Percentiles rank a stretch among this genome's conserved stretches.
phyloP scores from a whole-genome alignment of 2,888 invertebrate genomes.

The Cinara cedri region DNA sequence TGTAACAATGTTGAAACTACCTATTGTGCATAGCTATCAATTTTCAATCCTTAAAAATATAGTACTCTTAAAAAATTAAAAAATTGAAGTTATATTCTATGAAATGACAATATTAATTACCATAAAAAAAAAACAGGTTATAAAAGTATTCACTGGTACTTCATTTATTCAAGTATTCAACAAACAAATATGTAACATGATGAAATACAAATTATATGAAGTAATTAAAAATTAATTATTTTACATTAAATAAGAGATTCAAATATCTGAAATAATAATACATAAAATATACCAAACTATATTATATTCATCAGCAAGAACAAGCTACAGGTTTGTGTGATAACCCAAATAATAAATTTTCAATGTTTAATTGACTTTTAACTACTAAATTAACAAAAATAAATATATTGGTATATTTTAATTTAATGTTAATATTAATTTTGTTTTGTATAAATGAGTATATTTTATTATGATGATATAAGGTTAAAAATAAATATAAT shows the following conservation, averaged over 20 bases:
- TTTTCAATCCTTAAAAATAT: too few species aligned
- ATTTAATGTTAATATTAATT: slow-evolving; percentile 34
- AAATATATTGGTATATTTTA: background rate
- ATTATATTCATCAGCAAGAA: slow-evolving; percentile 27
- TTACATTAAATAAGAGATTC: slow-evolving; percentile 37
- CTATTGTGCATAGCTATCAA: too few species aligned
- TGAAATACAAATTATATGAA: slow-evolving; percentile 7
- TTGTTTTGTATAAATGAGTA: background rate
- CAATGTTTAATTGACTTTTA: slow-evolving; percentile 4
- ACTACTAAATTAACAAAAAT: slow-evolving; percentile 29
- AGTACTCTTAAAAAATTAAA: too few species aligned
- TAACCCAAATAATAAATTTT: background rate
- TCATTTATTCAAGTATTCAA: slow-evolving; percentile 26
- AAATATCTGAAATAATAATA: slow-evolving; percentile 22
- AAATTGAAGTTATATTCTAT: too few species aligned
- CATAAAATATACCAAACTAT: slow-evolving; percentile 18
- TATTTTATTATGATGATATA: slow-evolving; percentile 4
- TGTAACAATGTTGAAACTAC: too few species aligned
- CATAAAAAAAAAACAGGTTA: too few species aligned
- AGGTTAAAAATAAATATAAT: slow-evolving; percentile 31
- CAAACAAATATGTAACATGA: slow-evolving; percentile 13
- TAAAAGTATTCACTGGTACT: background rate
- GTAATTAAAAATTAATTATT: slow-evolving; percentile 17
- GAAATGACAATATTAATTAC: too few species aligned
- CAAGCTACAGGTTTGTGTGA: slow-evolving; percentile 3